These are phyloP conservation scores for Epistrophe eligans DNA, from an alignment of 2,888 invertebrate species.

Conservation along the genomic window DNA sequence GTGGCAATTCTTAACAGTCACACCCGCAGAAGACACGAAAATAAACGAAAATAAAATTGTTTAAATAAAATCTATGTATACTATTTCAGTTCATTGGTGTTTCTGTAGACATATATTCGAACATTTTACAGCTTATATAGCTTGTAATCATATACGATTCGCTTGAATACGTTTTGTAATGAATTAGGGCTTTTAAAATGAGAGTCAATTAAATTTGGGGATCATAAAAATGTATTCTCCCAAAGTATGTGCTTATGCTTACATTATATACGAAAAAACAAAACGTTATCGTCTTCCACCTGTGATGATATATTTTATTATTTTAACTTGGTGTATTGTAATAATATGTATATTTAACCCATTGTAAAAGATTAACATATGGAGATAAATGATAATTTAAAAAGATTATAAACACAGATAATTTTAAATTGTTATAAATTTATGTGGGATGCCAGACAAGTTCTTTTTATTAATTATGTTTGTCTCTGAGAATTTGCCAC, in stretches of 20 bases:
- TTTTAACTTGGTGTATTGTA: background rate
- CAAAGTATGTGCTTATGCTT: background rate
- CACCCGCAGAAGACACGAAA: slow-evolving; percentile 27
- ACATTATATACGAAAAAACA: background rate
- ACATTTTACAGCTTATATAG: slow-evolving; percentile 24
- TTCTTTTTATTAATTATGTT: background rate
- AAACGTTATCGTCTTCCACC: slow-evolving; percentile 8
- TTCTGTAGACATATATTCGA: slow-evolving; percentile 41
- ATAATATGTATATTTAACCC: too few species aligned
- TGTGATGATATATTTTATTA: slow-evolving; percentile 8
- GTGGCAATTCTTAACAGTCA: slow-evolving; percentile 25
- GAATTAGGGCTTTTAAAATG: slow-evolving; percentile 32
- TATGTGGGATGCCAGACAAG: background rate
- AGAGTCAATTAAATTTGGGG: slow-evolving; percentile 53
- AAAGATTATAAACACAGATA: slow-evolving; percentile 51
- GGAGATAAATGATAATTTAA: slow-evolving; percentile 43
- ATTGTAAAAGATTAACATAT: slow-evolving; percentile 21
- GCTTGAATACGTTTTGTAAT: slow-evolving; percentile 47
- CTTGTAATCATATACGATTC: slow-evolving; percentile 57
- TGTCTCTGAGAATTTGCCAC: slow-evolving; percentile 2
- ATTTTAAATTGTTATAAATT: background rate
- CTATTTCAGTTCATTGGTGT: slow-evolving; percentile 46
- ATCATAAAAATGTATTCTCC: slow-evolving; percentile 40
- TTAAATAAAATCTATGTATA: slow-evolving; percentile 12
- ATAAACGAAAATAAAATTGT: background rate